phyloP scores from a whole-genome alignment of 2,888 invertebrate genomes.

The Sepioteuthis lessoniana region DNA sequence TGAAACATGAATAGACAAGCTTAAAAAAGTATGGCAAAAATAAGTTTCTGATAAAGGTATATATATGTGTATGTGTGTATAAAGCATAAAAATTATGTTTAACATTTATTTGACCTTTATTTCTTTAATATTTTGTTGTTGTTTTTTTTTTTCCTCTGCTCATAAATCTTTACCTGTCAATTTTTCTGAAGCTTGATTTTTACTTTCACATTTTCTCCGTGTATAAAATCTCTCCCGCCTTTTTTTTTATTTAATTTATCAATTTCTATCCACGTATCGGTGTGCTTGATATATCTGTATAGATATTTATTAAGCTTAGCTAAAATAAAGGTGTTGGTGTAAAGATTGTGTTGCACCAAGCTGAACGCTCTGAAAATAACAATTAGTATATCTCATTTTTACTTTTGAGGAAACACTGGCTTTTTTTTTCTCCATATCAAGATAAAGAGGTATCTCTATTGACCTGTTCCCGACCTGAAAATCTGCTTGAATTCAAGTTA shows the following conservation, averaged over 20 bases:
- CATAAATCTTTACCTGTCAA: conserved; percentile 3
- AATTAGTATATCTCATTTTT: not conserved
- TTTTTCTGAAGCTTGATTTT: not conserved
- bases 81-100: not conserved
- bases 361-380: not conserved
- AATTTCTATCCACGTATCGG: not conserved
- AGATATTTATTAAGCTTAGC: not conserved
- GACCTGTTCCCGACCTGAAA: no score
- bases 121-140: no score
- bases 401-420: no score
- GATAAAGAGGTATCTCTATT: not conserved
- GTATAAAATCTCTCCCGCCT: not conserved
- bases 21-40: no score
- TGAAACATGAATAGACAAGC: no score
- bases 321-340: not conserved
- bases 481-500: not conserved
- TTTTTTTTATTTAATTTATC: not conserved
- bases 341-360: not conserved
- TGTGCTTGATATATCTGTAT: not conserved
- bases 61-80: not conserved
- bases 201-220: not conserved
- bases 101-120: not conserved
- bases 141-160: not conserved
- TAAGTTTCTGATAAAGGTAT: not conserved
- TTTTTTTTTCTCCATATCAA: no score